These are phyloP conservation scores for Turritopsis rubra DNA, from an alignment of 30 jellyfish, hydroid and myxozoan species.

Conservation along the genomic window DNA sequence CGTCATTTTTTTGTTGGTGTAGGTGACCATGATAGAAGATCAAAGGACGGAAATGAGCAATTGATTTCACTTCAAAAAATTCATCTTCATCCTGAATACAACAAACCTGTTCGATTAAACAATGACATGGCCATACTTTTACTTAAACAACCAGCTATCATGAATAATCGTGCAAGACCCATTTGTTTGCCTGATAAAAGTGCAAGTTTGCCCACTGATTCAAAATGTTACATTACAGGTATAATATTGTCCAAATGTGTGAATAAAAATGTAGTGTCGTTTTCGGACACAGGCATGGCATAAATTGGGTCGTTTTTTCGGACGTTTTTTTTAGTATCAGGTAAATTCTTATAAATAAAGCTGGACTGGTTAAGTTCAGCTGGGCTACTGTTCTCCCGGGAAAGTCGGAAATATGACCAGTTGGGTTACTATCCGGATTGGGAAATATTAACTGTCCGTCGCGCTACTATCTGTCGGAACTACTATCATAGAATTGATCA, in stretches of 20 bases:
- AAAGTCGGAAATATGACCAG: too few relatives aligned
- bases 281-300: not conserved
- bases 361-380: too few relatives aligned
- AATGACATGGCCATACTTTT: not conserved
- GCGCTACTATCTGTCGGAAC: too few relatives aligned
- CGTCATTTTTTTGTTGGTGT: not conserved
- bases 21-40: not conserved
- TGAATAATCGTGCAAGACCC: conserved; percentile 3
- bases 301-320: too few relatives aligned
- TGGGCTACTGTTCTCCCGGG: too few relatives aligned
- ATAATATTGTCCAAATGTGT: not conserved
- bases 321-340: too few relatives aligned
- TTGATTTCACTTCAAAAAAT: not conserved
- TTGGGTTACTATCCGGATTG: too few relatives aligned
- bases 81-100: not conserved
- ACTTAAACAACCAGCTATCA: conserved; percentile 1
- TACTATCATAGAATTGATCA: too few relatives aligned
- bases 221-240: conserved; percentile 25
- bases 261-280: not conserved
- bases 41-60: not conserved
- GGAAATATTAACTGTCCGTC: too few relatives aligned
- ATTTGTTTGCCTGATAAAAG: conserved; percentile 9
- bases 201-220: not conserved
- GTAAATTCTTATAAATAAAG: too few relatives aligned
- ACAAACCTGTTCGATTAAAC: not conserved